Evolutionary conservation across 2,113 vertebrate genomes (phyloP).

Genomic region (Caranx melampygus): DNA sequence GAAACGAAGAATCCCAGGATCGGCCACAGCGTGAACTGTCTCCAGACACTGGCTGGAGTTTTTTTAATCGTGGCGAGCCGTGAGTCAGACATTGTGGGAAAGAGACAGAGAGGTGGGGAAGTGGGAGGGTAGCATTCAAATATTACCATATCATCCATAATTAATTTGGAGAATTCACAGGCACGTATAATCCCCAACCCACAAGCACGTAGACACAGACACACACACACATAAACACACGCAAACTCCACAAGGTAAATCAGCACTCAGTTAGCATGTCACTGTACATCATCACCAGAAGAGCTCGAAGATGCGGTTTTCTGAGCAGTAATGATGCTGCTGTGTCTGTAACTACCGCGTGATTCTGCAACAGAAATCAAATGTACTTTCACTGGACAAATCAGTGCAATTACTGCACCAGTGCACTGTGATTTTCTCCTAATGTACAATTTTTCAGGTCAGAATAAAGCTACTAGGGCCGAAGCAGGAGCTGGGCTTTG

Average conservation of each 20-base stretch:
- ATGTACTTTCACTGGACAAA: background rate
- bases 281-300: conserved; percentile 4
- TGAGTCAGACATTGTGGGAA: conserved; percentile 9
- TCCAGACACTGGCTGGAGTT: conserved; percentile 9
- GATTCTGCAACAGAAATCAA: background rate
- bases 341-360: background rate
- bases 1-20: background rate
- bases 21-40: background rate
- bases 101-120: conserved; percentile 2
- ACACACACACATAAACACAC: conserved; percentile 6
- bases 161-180: conserved; percentile 54
- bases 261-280: background rate
- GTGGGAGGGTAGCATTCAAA: conserved; percentile 23
- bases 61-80: background rate
- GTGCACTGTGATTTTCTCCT: conserved; percentile 11
- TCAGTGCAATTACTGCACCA: background rate
- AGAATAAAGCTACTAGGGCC: background rate
- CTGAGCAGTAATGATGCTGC: background rate
- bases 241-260: conserved; percentile 8
- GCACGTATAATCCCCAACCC: conserved; percentile 36
- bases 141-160: conserved; percentile 46
- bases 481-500: background rate
- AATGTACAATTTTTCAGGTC: conserved; percentile 17
- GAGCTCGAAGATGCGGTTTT: background rate
- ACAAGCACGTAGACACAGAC: conserved; percentile 14